phyloP scores from a whole-genome alignment of 2,797 vertebrate genomes.

The Neostethus bicornis region DNA sequence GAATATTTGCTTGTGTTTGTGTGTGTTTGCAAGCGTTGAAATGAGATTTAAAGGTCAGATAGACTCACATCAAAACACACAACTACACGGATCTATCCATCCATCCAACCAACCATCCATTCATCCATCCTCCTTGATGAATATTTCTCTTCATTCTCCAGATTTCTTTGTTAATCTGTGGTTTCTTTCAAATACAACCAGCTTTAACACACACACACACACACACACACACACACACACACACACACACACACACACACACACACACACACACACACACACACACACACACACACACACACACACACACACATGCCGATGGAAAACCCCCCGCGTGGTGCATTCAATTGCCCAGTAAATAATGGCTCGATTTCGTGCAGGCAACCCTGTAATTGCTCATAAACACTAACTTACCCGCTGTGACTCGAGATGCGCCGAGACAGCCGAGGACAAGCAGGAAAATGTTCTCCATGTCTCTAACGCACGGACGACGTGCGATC shows the following conservation, averaged over 20 bases:
- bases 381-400: slow-evolving; percentile 11
- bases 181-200: slow-evolving; percentile 19
- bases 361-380: neutral
- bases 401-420: slow-evolving; percentile 76
- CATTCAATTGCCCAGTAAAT: neutral
- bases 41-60: slow-evolving; percentile 57
- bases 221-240: slow-evolving; percentile 20
- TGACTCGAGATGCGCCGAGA: slow-evolving; percentile 68
- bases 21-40: slow-evolving; percentile 22
- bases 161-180: neutral
- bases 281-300: slow-evolving; percentile 20
- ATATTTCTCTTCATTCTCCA: slow-evolving; percentile 6
- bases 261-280: slow-evolving; percentile 22
- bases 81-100: no score
- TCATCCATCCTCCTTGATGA: neutral
- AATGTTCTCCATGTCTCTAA: slow-evolving; percentile 77
- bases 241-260: slow-evolving; percentile 20
- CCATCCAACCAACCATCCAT: no score
- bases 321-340: slow-evolving; percentile 9
- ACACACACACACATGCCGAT: slow-evolving; percentile 23
- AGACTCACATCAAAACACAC: slow-evolving; percentile 20
- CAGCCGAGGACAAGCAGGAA: slow-evolving; percentile 73
- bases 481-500: slow-evolving; percentile 64
- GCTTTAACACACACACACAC: slow-evolving; percentile 2
- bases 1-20: slow-evolving; percentile 3